Conservation (phyloP, 2,113 vertebrate genomes). For the Bufo bufo region DNA sequence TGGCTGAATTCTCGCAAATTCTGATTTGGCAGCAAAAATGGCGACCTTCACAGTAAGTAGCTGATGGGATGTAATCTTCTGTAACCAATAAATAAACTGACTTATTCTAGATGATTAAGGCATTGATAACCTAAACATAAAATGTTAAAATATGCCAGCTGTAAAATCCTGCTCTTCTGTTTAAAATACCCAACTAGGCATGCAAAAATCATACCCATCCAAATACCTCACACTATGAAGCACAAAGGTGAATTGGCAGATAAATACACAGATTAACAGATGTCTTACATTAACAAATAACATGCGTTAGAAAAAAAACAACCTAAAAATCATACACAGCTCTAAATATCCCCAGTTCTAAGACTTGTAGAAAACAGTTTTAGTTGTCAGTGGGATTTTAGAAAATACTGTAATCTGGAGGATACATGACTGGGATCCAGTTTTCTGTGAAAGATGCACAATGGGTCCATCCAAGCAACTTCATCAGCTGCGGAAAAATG, state of each 20-base stretch:
- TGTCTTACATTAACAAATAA: slow-evolving; percentile 73
- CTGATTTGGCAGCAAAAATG: not conserved
- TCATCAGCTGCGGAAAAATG: slow-evolving; percentile 83
- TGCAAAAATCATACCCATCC: slow-evolving; percentile 66
- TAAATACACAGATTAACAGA: slow-evolving; percentile 77
- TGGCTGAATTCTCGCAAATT: too few species aligned
- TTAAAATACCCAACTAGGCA: slow-evolving; percentile 72
- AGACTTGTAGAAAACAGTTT: slow-evolving; percentile 62
- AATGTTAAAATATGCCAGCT: slow-evolving; percentile 74
- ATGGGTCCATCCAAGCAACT: slow-evolving; percentile 90
- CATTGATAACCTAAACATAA: slow-evolving; percentile 73
- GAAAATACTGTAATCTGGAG: slow-evolving; percentile 89
- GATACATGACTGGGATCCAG: slow-evolving; percentile 96
- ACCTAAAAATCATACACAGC: slow-evolving; percentile 69
- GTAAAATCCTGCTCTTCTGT: slow-evolving; percentile 75
- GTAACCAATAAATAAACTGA: slow-evolving; percentile 74
- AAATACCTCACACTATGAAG: slow-evolving; percentile 71
- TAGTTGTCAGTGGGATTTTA: slow-evolving; percentile 69
- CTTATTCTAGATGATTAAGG: slow-evolving; percentile 75
- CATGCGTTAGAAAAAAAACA: slow-evolving; percentile 71
- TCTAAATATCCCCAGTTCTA: slow-evolving; percentile 64
- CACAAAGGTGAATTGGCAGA: slow-evolving; percentile 71
- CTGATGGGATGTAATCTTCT: slow-evolving; percentile 64
- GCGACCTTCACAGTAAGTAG: not conserved
- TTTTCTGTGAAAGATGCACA: slow-evolving; percentile 91